These are phyloP conservation scores for Battus philenor DNA, from an alignment of 1,140 invertebrate species.

Conservation along the genomic window DNA sequence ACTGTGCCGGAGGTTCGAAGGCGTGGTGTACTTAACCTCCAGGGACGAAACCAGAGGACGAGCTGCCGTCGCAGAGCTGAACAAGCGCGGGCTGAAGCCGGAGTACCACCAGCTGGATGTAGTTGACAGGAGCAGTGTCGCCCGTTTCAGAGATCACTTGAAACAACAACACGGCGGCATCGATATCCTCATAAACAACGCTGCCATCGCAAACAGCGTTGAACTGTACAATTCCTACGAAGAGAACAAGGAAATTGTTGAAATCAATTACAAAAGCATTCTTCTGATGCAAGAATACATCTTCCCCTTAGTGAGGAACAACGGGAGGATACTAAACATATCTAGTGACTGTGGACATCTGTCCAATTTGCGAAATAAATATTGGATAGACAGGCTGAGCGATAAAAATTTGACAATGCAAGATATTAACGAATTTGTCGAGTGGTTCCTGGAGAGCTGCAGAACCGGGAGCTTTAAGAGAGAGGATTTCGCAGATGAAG, in stretches of 20 bases:
- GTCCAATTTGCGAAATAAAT: constrained; percentile 71
- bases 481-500: constrained; percentile 72
- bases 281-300: constrained; percentile 78
- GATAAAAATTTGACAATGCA: constrained; percentile 74
- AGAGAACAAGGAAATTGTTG: constrained; percentile 80
- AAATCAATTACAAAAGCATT: constrained; percentile 81
- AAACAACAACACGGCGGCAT: constrained; percentile 82
- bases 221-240: constrained; percentile 75
- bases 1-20: constrained; percentile 79
- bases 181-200: constrained; percentile 90
- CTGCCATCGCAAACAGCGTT: constrained; percentile 81
- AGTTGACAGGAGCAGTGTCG: constrained; percentile 77
- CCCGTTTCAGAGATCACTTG: constrained; percentile 78
- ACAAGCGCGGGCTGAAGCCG: constrained; percentile 66
- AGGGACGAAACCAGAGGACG: constrained; percentile 70
- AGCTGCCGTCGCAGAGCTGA: constrained; percentile 74
- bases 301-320: constrained; percentile 80
- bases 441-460: constrained; percentile 77
- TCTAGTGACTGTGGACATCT: constrained; percentile 49
- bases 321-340: constrained; percentile 83
- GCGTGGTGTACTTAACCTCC: constrained; percentile 80
- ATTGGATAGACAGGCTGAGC: constrained; percentile 73
- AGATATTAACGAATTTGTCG: constrained; percentile 77
- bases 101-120: constrained; percentile 83
- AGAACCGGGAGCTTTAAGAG: constrained; percentile 53